phyloP scores from a whole-genome alignment of 2,797 vertebrate genomes.

The Limosa lapponica region DNA sequence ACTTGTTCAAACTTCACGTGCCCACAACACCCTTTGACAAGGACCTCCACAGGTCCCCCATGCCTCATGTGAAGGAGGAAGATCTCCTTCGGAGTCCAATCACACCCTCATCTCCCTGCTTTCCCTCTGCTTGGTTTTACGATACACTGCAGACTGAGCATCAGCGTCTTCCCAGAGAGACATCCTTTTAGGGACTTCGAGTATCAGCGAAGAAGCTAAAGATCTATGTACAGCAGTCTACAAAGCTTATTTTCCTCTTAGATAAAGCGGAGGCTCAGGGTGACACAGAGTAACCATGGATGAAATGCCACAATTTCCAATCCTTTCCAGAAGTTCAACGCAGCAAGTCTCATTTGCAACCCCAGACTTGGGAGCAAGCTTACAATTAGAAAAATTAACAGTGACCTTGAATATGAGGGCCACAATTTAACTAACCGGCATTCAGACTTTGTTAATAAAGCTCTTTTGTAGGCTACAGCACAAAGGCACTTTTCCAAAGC shows the following conservation, averaged over 20 bases:
- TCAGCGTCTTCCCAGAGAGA: background rate
- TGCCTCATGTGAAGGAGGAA: background rate
- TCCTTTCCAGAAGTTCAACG: background rate
- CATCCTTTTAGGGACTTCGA: background rate
- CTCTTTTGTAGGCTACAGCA: background rate
- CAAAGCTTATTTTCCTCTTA: background rate
- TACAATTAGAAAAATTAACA: constrained; percentile 48
- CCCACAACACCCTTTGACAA: background rate
- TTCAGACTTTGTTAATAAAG: background rate
- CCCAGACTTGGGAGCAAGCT: constrained; percentile 2
- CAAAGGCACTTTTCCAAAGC: constrained; percentile 30
- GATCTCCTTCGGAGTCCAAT: background rate
- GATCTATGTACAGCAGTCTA: background rate
- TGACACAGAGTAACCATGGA: background rate
- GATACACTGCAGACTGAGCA: background rate
- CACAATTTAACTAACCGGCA: background rate
- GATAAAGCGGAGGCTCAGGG: background rate
- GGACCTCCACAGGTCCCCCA: background rate
- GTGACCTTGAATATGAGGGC: background rate
- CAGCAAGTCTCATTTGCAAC: background rate
- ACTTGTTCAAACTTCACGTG: background rate
- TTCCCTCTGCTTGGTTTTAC: background rate
- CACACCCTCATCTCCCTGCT: background rate
- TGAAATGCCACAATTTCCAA: constrained; percentile 14
- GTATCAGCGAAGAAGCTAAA: background rate